Evolutionary conservation across 2,113 vertebrate genomes (phyloP).

Genomic region (Mustelus asterias): DNA sequence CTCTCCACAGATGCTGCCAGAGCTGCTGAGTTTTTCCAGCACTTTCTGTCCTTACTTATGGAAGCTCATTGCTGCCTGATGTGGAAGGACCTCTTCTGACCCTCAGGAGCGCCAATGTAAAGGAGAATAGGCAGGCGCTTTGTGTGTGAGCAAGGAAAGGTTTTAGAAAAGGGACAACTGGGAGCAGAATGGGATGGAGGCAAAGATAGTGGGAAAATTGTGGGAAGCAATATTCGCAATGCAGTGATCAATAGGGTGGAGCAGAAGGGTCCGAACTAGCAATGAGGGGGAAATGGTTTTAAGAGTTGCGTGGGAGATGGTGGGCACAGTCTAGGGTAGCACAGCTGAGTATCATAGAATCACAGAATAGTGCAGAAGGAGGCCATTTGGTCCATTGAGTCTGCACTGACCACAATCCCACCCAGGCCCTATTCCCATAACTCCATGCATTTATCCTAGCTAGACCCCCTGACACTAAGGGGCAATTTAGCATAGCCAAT

Average conservation of each 20-base stretch:
- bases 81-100: not conserved
- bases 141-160: not conserved
- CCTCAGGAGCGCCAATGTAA: not conserved
- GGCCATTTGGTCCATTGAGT: too few relatives aligned
- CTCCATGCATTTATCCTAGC: too few relatives aligned
- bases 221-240: not conserved
- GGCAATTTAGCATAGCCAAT: too few relatives aligned
- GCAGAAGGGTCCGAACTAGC: too few relatives aligned
- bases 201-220: not conserved
- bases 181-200: not conserved
- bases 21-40: too few relatives aligned
- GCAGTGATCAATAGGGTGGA: too few relatives aligned
- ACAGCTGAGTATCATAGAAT: not conserved
- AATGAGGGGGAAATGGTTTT: not conserved
- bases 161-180: not conserved
- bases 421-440: too few relatives aligned
- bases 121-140: not conserved
- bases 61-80: not conserved
- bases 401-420: too few relatives aligned
- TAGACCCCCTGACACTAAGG: too few relatives aligned
- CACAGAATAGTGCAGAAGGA: too few relatives aligned
- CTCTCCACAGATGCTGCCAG: too few relatives aligned
- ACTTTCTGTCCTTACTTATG: too few relatives aligned
- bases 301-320: not conserved
- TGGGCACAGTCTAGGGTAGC: not conserved